phyloP scores from a whole-genome alignment of 2,888 invertebrate genomes.

The Scelioninae gen. 2 region DNA sequence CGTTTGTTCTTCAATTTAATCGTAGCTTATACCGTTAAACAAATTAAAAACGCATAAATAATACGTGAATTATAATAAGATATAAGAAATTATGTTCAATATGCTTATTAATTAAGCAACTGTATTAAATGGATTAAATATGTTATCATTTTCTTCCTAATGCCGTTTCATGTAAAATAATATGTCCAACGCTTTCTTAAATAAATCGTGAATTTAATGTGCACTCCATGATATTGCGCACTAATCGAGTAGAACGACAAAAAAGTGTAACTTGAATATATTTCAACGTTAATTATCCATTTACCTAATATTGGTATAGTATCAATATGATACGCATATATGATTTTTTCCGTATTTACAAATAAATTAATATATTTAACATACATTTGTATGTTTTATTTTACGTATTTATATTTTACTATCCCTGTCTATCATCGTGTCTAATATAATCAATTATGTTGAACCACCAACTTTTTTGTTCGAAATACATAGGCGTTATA shows the following conservation, averaged over 20 bases:
- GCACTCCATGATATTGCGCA: background rate
- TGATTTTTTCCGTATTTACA: too few species aligned
- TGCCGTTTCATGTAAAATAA: constrained; percentile 12
- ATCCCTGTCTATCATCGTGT: too few species aligned
- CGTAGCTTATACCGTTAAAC: too few species aligned
- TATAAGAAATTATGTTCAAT: constrained; percentile 18
- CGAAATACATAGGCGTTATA: too few species aligned
- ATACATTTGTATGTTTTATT: too few species aligned
- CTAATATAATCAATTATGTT: too few species aligned
- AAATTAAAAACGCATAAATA: constrained; percentile 23
- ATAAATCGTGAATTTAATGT: constrained; percentile 11
- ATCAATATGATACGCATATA: too few species aligned
- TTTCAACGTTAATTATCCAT: constrained; percentile 1
- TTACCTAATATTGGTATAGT: too few species aligned
- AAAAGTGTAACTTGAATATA: constrained; percentile 7
- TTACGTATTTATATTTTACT: too few species aligned
- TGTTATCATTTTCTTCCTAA: background rate
- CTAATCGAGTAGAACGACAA: constrained; percentile 12
- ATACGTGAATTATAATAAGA: constrained; percentile 9
- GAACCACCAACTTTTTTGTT: too few species aligned
- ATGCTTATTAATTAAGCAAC: constrained; percentile 13
- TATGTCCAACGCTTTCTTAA: background rate
- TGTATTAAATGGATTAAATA: constrained; percentile 19
- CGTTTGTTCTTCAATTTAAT: too few species aligned
- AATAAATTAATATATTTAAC: too few species aligned